These are phyloP conservation scores for Paratilapia polleni DNA, from an alignment of 2,113 vertebrate species.

Conservation along the genomic window DNA sequence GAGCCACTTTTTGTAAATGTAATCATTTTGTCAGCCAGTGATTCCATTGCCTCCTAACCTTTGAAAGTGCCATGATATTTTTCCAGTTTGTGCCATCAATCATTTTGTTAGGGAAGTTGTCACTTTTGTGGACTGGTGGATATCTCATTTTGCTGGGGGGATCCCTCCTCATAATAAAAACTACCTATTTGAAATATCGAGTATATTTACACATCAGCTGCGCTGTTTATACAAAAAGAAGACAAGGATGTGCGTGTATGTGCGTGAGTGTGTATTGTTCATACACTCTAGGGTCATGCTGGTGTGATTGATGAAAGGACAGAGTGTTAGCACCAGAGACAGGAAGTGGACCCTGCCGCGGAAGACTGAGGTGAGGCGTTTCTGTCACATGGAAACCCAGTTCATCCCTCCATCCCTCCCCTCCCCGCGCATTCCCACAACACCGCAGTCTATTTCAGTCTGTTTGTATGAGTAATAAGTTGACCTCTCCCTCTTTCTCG, in stretches of 20 bases:
- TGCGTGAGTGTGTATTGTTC: slow-evolving; percentile 72
- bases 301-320: slow-evolving; percentile 97
- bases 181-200: not conserved
- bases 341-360: slow-evolving; percentile 90
- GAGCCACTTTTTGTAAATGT: slow-evolving; percentile 29
- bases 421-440: slow-evolving; percentile 44
- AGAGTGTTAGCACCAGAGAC: slow-evolving; percentile 91
- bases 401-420: slow-evolving; percentile 79
- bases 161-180: slow-evolving; percentile 31
- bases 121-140: slow-evolving; percentile 31
- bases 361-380: slow-evolving; percentile 64
- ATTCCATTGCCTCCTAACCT: slow-evolving; percentile 39
- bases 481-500: slow-evolving; percentile 74
- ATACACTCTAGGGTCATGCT: slow-evolving; percentile 75
- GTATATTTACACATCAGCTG: not conserved
- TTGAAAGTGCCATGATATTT: slow-evolving; percentile 47
- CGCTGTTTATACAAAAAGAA: not conserved
- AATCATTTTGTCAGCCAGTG: slow-evolving; percentile 50
- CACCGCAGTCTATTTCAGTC: slow-evolving; percentile 88
- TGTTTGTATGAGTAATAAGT: slow-evolving; percentile 98
- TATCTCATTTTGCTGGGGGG: slow-evolving; percentile 47
- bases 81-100: slow-evolving; percentile 53
- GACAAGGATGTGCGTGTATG: slow-evolving; percentile 68
- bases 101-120: slow-evolving; percentile 53
- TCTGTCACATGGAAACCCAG: slow-evolving; percentile 88